Evolutionary conservation across 2,888 invertebrate genomes (phyloP), one percentile per base, ranked within the genome.

Genomic region (Choreutis nemorana): DNA sequence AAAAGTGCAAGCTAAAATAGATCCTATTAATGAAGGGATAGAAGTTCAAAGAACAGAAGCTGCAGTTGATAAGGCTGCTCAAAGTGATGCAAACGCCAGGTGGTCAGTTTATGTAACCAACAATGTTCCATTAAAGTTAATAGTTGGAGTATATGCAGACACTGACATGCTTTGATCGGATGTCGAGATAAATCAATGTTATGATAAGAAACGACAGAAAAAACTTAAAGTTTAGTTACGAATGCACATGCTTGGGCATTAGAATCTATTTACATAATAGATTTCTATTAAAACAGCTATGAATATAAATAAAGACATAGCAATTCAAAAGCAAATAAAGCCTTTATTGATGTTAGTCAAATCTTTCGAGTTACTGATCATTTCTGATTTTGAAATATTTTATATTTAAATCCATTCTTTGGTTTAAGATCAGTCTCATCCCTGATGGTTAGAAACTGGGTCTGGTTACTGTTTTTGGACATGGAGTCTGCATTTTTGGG

Each of bases 401-500:
- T n/a, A n/a, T n/a, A n/a, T n/a, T n/a, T n/a, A n/a, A n/a, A n/a
- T n/a, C n/a, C n/a, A n/a, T n/a, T n/a, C n/a, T n/a, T n/a, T n/a
- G n/a, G n/a, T n/a, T n/a, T n/a, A n/a, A n/a, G n/a, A n/a, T n/a
- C n/a, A n/a, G n/a, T n/a, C n/a, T n/a, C n/a, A n/a, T n/a, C n/a
- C n/a, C 26, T 15, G n/a, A 4, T 13, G 13, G 14, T 63, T 66
- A 60, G 65, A 59, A 67, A 67, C 66, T 67, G 67, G 65, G 64
- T 61, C 59, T 37, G 42, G 46, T 46, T 46, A 41, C 70, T 64
- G 48, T 61, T 64, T 65, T 66, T 50, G 64, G 61, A 34, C 30
- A 28, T 30, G 39, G 42, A 36, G 45, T 39, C 48, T 41, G 55
- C 62, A 53, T 60, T 64, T 72, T 65, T 52, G 61, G 70, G 65